These are phyloP conservation scores for Eciton burchellii DNA, from an alignment of 1,140 invertebrate species.

Conservation along the genomic window DNA sequence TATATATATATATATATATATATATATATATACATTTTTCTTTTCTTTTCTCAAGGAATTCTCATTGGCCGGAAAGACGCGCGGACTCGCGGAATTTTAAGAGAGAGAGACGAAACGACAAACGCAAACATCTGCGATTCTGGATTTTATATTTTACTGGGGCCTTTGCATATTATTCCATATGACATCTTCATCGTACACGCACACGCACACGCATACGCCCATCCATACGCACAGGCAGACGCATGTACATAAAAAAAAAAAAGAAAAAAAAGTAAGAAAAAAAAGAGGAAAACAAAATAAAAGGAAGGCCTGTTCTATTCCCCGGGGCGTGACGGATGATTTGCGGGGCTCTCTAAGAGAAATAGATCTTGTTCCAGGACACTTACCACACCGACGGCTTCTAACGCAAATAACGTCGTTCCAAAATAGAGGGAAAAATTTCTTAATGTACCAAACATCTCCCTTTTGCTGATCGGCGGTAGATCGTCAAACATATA, in stretches of 20 bases:
- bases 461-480: slow-evolving; percentile 85
- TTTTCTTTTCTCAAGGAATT: too few species aligned
- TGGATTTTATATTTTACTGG: slow-evolving; percentile 6
- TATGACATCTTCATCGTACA: slow-evolving; percentile 1
- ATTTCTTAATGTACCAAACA: slow-evolving; percentile 86
- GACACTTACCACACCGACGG: slow-evolving; percentile 94
- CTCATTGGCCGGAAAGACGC: not conserved
- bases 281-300: not conserved
- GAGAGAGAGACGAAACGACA: not conserved
- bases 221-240: too few species aligned
- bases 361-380: slow-evolving; percentile 14
- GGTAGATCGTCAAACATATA: slow-evolving; percentile 89
- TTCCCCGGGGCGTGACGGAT: not conserved
- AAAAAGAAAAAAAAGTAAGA: not conserved
- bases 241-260: not conserved
- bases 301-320: too few species aligned
- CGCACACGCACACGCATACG: too few species aligned
- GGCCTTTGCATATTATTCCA: slow-evolving; percentile 21
- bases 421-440: slow-evolving; percentile 94
- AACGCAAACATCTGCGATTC: not conserved
- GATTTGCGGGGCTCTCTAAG: not conserved
- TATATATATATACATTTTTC: too few species aligned
- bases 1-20: too few species aligned
- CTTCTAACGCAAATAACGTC: slow-evolving; percentile 95
- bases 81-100: not conserved